These are phyloP conservation scores for Halcyon leucocephala DNA, from an alignment of 2,797 vertebrate genomes.

Conservation along the genomic window DNA sequence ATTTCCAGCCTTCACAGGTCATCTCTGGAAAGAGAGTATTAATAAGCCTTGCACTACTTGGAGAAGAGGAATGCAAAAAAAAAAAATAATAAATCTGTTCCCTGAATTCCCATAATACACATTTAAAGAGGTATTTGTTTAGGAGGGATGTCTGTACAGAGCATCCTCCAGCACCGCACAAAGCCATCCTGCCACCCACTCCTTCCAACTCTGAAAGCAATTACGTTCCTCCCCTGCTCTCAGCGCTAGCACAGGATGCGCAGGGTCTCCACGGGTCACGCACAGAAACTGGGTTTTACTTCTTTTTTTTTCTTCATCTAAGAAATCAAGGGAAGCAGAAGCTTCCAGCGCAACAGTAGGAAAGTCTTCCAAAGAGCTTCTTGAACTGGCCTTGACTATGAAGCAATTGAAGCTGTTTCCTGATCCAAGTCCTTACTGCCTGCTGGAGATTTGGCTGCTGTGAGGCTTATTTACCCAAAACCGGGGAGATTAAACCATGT, in stretches of 20 bases:
- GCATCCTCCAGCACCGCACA: conserved; percentile 21
- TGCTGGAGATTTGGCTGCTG: conserved; percentile 1
- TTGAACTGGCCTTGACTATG: conserved; percentile 66
- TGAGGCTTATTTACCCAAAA: background rate
- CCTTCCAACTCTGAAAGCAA: conserved; percentile 51
- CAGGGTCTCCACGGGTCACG: conserved; percentile 49
- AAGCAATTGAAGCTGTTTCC: conserved; percentile 65
- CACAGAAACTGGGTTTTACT: conserved; percentile 40
- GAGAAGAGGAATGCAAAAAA: background rate
- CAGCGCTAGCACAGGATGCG: conserved; percentile 68
- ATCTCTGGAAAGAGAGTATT: background rate
- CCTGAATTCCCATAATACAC: conserved; percentile 27
- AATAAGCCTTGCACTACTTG: conserved; percentile 7
- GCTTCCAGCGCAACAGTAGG: conserved; percentile 50
- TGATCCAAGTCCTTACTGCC: conserved; percentile 20
- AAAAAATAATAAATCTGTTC: background rate
- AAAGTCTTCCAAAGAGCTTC: conserved; percentile 63
- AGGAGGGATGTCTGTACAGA: background rate
- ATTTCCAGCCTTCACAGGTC: conserved; percentile 20
- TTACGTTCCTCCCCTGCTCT: conserved; percentile 57
- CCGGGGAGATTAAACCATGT: background rate
- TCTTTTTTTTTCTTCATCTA: background rate
- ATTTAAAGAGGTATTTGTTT: conserved; percentile 62
- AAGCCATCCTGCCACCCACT: conserved; percentile 67
- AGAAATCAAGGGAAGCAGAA: conserved; percentile 61